These are phyloP conservation scores for Sphenopsis melanotis DNA, from an alignment of 2,797 vertebrate species.

Conservation along the genomic window DNA sequence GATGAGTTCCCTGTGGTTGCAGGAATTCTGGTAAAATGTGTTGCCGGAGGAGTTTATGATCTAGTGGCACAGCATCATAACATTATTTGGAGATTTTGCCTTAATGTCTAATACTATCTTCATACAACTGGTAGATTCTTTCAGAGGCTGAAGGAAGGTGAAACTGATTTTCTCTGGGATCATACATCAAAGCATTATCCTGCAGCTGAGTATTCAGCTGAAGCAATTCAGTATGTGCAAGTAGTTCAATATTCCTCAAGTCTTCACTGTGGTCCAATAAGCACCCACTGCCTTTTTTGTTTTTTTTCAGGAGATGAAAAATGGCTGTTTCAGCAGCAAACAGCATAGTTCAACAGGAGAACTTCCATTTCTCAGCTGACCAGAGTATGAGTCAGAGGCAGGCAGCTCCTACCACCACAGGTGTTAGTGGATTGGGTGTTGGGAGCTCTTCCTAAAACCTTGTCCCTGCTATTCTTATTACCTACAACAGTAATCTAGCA, in stretches of 20 bases:
- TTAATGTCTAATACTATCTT: not conserved
- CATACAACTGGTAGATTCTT: not conserved
- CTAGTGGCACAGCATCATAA: not conserved
- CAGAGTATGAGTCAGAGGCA: not conserved
- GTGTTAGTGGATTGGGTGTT: not conserved
- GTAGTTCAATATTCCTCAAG: not conserved
- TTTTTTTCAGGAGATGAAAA: not conserved
- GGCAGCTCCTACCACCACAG: not conserved
- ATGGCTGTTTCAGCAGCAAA: not conserved
- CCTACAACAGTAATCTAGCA: not conserved
- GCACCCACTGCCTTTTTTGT: not conserved
- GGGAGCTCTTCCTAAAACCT: not conserved
- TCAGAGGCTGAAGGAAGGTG: not conserved
- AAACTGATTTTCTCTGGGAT: not conserved
- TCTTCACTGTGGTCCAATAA: not conserved
- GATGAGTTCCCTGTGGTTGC: not conserved
- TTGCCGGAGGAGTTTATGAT: not conserved
- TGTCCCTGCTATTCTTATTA: not conserved
- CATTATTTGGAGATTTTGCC: not conserved
- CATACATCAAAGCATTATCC: not conserved
- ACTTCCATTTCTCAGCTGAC: not conserved
- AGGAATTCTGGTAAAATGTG: not conserved
- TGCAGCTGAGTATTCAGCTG: not conserved
- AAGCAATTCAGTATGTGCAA: not conserved
- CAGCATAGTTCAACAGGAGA: not conserved